Base-by-base conservation (phyloP, 2,888 invertebrate species). In the Hylaea fasciaria region DNA sequence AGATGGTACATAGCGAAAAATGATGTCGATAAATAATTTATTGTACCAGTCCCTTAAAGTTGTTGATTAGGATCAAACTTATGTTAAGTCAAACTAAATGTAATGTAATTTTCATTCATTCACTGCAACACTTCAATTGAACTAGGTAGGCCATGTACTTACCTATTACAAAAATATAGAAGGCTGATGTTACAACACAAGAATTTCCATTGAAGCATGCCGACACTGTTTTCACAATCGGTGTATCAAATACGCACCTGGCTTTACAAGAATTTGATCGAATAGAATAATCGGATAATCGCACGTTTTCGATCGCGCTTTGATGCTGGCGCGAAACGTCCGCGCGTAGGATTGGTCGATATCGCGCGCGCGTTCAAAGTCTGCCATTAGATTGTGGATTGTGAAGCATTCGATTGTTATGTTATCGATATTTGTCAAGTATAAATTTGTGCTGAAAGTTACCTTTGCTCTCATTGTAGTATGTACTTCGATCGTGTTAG, bases 311-410 rank as follows among this genome's bases (percentile, higher is more conserved):
- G 80, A 82, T 83, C 80, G 74, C 68, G 63, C 75, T 76, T 76
- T 73, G 78, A 68, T 64, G 70, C 77, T 78, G 76, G 82, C 78
- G 86, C 79, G 80, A 82, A 82, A 73, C 73, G 71, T 71, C 65
- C 70, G 65, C 66, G 66, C 67, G 62, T 22, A 22, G 3, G 22
- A 22, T 22, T 22, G 22, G 22, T 70, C 62, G 72, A 70, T 72
- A 68, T 57, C 64, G 59, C 69, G 74, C 81, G 82, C 80, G 82
- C 83, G 77, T 80, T 82, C 78, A 63, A 70, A 82, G 71, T 71
- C 72, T 81, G 69, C 73, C 75, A 71, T 74, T 50, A 65, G 62
- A 73, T 76, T 77, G 29, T 45, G 22, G 11, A 17, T 11, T 43
- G 17, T 5, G 39, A 12, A 41, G 2, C 39, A 12, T 16, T 16